A percentile compares a stretch with the other conserved stretches of the same genome.
Evolutionary conservation across 2,888 invertebrate species (phyloP).

Genomic region (Sacculina carcini): DNA sequence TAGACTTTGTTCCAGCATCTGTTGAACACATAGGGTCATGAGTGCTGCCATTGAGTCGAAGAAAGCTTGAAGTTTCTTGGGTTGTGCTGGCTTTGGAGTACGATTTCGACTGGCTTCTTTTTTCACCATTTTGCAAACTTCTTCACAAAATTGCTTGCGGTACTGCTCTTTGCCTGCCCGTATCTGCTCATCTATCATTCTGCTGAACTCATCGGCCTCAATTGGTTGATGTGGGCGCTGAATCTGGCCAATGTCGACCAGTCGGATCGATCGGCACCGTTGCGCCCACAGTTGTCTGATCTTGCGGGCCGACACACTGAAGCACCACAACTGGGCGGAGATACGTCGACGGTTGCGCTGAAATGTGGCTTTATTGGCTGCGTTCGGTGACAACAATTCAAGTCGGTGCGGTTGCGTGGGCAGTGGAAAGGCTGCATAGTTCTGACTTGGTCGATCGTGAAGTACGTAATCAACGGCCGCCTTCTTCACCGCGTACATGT

Average conservation of each 20-base stretch:
- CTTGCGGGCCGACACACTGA: conserved; percentile 54
- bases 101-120: conserved; percentile 20
- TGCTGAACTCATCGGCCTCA: too few relatives aligned
- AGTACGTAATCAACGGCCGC: conserved; percentile 75
- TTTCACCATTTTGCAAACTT: conserved; percentile 21
- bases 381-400: not conserved
- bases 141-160: conserved; percentile 17
- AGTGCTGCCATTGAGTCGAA: conserved; percentile 59
- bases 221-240: too few relatives aligned
- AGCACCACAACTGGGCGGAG: conserved; percentile 33
- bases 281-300: conserved; percentile 20
- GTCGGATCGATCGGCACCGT: not conserved
- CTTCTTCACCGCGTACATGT: conserved; percentile 63
- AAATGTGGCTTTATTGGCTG: not conserved
- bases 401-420: not conserved
- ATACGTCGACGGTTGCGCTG: conserved; percentile 6
- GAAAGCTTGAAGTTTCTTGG: conserved; percentile 39
- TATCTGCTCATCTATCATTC: too few relatives aligned
- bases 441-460: conserved; percentile 27
- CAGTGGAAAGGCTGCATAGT: not conserved
- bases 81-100: conserved; percentile 37
- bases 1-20: conserved; percentile 49
- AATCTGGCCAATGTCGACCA: too few relatives aligned
- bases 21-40: conserved; percentile 68
- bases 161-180: too few relatives aligned